Base-by-base conservation (phyloP, 2,113 vertebrate genomes). In the Dicentrarchus labrax region DNA sequence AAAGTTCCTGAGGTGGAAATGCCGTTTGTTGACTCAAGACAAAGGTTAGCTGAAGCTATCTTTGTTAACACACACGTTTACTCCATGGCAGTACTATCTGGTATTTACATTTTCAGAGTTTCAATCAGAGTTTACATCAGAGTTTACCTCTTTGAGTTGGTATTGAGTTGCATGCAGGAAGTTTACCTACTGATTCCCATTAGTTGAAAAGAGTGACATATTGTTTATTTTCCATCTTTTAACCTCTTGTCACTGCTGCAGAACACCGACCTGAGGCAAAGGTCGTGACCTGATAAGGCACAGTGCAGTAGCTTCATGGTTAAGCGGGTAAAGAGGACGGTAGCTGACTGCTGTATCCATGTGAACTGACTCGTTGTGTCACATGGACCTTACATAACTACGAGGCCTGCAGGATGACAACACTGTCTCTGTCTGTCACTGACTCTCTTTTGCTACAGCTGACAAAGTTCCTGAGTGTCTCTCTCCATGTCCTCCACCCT, bases 331-430 rank as follows among this genome's bases (percentile, higher is more conserved):
- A 67, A 41, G 75, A 79, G 80, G 70, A 82, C 11, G 5, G 59
- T 65, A 39, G 80, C 84, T 57, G 86, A 59, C 78, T 75, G 85
- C 72, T 68, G 76, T 72, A 72, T 82, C 84, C 76, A 84, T 59
- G 80, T 6, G 71, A 84, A 80, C 78, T 54, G 60, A 70, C 76
- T 86, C 2, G 48, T 67, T 81, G 66, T 79, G 72, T 93, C 90
- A 92, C 86, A 81, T 17, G 36, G 83, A 38, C 30, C 70, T 93
- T 93, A 93, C 85, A 84, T 93, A 93, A 93, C 84, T 30, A 41
- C 8, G 1, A 47, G 56, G 67, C 80, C 86, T 56, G 85, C 85
- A 76, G 87, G 72, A 72, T 50, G 79, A 90, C 73, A 86, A 68
- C 86, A 72, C 72, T 75, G 78, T 38, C 86, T 80, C 70, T 83